phyloP scores from a whole-genome alignment of 2,888 invertebrate genomes.

The Melinaea marsaeus region DNA sequence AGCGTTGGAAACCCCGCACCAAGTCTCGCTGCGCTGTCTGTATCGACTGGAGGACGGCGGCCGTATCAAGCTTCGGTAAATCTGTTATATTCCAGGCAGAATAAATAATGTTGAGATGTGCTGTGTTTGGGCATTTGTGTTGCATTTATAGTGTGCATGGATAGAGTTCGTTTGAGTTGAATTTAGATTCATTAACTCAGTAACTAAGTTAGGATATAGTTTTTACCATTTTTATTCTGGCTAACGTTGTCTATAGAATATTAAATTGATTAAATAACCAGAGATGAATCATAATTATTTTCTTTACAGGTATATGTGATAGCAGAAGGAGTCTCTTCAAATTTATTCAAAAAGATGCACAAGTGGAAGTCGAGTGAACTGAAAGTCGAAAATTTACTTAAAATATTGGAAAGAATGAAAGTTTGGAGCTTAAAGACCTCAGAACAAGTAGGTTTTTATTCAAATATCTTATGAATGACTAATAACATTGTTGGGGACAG shows the following conservation, averaged over 20 bases:
- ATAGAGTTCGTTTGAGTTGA: no score
- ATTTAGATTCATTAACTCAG: no score
- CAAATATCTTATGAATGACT: not conserved
- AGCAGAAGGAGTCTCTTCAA: conserved; percentile 66
- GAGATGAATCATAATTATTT: conserved; percentile 5
- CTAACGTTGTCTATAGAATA: no score
- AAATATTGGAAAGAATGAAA: conserved; percentile 65
- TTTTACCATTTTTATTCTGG: no score
- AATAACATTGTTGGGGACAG: no score
- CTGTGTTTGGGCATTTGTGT: not conserved
- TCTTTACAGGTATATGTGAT: conserved; percentile 79
- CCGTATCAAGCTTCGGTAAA: conserved; percentile 80
- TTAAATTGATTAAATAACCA: not conserved
- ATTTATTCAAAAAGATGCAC: conserved; percentile 61
- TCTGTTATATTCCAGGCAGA: conserved; percentile 8
- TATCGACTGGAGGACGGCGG: conserved; percentile 62
- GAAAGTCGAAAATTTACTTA: conserved; percentile 54
- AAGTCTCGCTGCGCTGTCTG: conserved; percentile 67
- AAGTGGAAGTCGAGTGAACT: conserved; percentile 53
- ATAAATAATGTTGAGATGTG: not conserved
- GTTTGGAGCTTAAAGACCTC: conserved; percentile 68
- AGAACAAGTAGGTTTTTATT: conserved; percentile 65
- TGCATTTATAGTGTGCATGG: not conserved
- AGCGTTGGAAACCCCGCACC: conserved; percentile 80
- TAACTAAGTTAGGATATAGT: no score